A percentile compares a stretch with the other conserved stretches of the same genome.
Conservation (phyloP, 2,113 vertebrate species). For the Ancistrus triradiatus region DNA sequence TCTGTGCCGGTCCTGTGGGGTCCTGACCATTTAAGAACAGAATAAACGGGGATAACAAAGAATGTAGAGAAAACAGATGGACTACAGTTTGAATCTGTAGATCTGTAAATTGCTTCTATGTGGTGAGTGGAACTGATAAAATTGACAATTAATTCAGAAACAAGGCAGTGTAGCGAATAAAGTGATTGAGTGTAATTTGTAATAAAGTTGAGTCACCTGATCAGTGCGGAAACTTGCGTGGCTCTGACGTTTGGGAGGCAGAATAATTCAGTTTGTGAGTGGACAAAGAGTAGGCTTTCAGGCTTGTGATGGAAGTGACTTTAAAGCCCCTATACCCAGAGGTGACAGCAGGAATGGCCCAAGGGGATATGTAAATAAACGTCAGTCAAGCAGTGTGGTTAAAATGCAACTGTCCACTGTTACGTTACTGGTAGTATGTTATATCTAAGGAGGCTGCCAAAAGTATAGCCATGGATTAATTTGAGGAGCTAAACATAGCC, state of each 20-base stretch:
- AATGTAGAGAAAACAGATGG: too few relatives aligned
- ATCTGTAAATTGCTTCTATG: too few relatives aligned
- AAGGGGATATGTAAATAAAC: constrained; percentile 30
- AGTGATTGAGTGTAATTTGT: too few relatives aligned
- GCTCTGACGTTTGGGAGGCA: constrained; percentile 27
- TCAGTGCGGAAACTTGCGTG: constrained; percentile 29
- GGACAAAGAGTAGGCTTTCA: constrained; percentile 60
- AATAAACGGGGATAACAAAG: too few relatives aligned
- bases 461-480: neutral
- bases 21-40: too few relatives aligned
- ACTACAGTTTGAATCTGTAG: too few relatives aligned
- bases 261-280: constrained; percentile 49
- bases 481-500: neutral
- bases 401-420: constrained; percentile 22
- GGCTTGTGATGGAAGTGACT: constrained; percentile 55
- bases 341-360: constrained; percentile 24
- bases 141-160: too few relatives aligned
- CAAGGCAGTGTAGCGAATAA: too few relatives aligned
- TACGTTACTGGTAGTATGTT: constrained; percentile 24
- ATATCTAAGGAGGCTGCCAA: too few relatives aligned
- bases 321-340: constrained; percentile 19
- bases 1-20: too few relatives aligned
- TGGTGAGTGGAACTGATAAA: too few relatives aligned
- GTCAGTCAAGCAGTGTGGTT: constrained; percentile 26
- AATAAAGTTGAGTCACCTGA: neutral